Evolutionary conservation across 1,140 invertebrate species (phyloP).

Genomic region (Parasteatoda tepidariorum): DNA sequence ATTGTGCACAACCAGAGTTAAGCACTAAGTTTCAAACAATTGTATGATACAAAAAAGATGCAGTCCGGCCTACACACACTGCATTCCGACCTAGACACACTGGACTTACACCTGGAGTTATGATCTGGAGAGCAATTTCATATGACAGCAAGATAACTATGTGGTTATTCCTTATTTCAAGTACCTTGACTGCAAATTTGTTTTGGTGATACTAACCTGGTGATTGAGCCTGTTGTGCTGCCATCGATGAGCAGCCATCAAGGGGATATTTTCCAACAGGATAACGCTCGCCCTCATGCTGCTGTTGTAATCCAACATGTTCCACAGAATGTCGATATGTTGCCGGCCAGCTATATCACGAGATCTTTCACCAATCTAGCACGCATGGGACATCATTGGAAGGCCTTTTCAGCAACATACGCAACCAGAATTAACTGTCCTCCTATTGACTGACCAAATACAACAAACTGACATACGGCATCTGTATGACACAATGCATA

Average conservation of each 20-base stretch:
- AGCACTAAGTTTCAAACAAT: too few species aligned
- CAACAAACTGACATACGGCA: too few species aligned
- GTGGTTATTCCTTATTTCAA: slow-evolving; percentile 7
- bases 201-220: background rate
- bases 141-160: background rate
- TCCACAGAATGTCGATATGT: background rate
- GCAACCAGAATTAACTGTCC: background rate
- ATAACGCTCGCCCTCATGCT: slow-evolving; percentile 34
- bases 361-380: background rate
- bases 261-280: slow-evolving; percentile 52
- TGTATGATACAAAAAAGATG: too few species aligned
- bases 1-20: too few species aligned
- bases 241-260: background rate
- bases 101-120: too few species aligned
- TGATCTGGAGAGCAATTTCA: slow-evolving; percentile 16
- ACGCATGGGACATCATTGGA: background rate
- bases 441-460: background rate
- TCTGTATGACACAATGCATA: too few species aligned
- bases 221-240: slow-evolving; percentile 17
- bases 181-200: slow-evolving; percentile 10
- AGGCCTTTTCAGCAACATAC: background rate
- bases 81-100: too few species aligned
- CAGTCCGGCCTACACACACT: too few species aligned
- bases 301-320: slow-evolving; percentile 6
- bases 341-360: background rate